Percentiles rank a stretch among this genome's conserved stretches.
These are phyloP conservation scores for Mycalesis mineus DNA, from an alignment of 2,888 invertebrate species.

Conservation along the genomic window DNA sequence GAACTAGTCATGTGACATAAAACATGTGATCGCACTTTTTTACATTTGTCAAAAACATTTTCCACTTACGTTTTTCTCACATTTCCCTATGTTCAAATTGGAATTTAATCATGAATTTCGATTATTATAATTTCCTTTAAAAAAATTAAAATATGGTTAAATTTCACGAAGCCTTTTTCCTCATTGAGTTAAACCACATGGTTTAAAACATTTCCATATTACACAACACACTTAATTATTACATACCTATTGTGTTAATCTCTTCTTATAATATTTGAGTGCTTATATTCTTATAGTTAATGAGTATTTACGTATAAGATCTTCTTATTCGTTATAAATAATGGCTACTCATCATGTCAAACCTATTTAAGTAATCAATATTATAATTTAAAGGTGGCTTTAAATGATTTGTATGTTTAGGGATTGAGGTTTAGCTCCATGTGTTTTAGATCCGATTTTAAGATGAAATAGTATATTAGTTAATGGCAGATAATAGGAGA, in stretches of 20 bases:
- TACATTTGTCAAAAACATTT: conserved; percentile 7
- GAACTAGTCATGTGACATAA: conserved; percentile 60
- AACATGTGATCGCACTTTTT: conserved; percentile 58
- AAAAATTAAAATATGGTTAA: neutral
- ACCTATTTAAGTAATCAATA: too few relatives aligned
- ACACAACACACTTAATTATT: conserved; percentile 31
- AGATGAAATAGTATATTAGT: too few relatives aligned
- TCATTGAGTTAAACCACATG: neutral
- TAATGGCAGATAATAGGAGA: too few relatives aligned
- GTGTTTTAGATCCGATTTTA: too few relatives aligned
- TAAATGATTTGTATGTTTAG: too few relatives aligned
- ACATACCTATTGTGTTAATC: conserved; percentile 10
- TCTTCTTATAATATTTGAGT: neutral
- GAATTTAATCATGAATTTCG: neutral
- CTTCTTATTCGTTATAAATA: too few relatives aligned
- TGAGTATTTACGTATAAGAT: neutral
- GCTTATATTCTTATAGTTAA: neutral
- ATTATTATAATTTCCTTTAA: neutral
- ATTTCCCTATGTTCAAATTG: conserved; percentile 4
- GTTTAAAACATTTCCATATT: conserved; percentile 13
- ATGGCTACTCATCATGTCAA: too few relatives aligned
- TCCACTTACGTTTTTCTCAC: neutral
- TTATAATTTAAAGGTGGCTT: too few relatives aligned
- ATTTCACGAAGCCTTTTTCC: neutral
- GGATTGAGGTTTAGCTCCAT: too few relatives aligned